Conservation (phyloP, 1,140 invertebrate species). For the Chironomus tepperi region DNA sequence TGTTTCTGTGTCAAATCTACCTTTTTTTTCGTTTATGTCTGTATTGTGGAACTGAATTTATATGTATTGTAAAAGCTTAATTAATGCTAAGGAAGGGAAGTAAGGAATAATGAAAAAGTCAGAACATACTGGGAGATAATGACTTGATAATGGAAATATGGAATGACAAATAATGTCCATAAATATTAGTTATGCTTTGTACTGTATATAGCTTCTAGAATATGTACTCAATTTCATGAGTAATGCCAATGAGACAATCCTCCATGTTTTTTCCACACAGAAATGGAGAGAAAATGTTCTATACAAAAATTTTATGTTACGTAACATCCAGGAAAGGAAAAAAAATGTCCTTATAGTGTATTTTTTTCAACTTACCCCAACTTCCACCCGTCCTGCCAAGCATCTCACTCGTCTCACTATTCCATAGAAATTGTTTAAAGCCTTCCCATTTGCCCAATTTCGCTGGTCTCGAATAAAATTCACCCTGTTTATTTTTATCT, state of each 20-base stretch:
- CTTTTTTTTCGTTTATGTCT: not conserved
- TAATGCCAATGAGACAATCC: not conserved
- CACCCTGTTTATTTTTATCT: conserved; percentile 63
- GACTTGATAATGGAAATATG: not conserved
- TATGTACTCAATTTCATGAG: not conserved
- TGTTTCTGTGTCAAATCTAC: not conserved
- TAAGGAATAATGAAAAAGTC: no score
- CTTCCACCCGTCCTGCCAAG: conserved; percentile 77
- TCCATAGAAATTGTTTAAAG: conserved; percentile 76
- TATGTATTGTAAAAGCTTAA: no score
- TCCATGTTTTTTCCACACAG: conserved; percentile 14
- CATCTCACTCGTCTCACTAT: conserved; percentile 79
- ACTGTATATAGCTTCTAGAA: not conserved
- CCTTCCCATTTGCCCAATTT: conserved; percentile 77
- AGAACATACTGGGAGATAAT: no score
- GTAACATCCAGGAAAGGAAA: conserved; percentile 10
- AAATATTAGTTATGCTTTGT: not conserved
- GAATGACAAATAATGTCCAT: not conserved
- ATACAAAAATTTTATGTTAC: no score
- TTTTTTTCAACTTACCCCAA: conserved; percentile 67
- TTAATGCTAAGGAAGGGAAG: no score
- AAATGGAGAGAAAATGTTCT: not conserved
- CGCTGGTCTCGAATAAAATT: conserved; percentile 68
- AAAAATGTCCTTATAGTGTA: not conserved
- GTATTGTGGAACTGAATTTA: no score